Base-by-base conservation (phyloP, 2,888 invertebrate genomes). In the Drosophila fungiperda region DNA sequence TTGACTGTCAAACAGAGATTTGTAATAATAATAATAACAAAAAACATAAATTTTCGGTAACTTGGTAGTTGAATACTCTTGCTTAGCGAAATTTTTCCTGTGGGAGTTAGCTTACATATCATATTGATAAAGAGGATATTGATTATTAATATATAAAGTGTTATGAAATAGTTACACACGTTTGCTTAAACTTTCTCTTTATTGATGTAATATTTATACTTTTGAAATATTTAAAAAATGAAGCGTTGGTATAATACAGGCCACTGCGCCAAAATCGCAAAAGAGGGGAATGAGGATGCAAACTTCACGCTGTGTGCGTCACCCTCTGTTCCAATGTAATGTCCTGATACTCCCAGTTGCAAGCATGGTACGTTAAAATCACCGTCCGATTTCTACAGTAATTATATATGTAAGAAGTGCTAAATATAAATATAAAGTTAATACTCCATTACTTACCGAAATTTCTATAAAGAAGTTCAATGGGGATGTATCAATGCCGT, bases 271-370 rank as follows among this genome's bases (percentile, higher is more conserved):
- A 93, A 4, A 93, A 91, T 66, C 0, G 94, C 91, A 93, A 94
- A 94, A 17, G 93, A 83, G 1, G 95, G 94, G 83, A 57, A 67
- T 48, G 49, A 62, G 23, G 35, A 42, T 38, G 94, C 80, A 68
- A 95, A 93, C 20, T 91, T 79, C 52, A 90, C 74, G 76, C 93
- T 94, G 38, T 93, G 91, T 2, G 90, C 87, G 29, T 94, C 94
- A 60, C 93, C 92, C 2, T 90, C 77, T 62, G 93, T 92, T 17
- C 36, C 55, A 54, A 93, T 90, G 64, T 93, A 94, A 82, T 94
- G 94, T 8, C 93, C 94, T 1, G 92, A 89, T n/a, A 94, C 82
- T 2, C 93, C 94, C 36, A 94, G 74, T 69, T 94, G 93, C 23
- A 92, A 78, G 7, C 83, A 60, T 0, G 90, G 86, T 2, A 71